Evolutionary conservation across 2,797 vertebrate genomes (phyloP), one percentile per base, ranked within the genome.

Genomic region (Ambastaia sidthimunki): DNA sequence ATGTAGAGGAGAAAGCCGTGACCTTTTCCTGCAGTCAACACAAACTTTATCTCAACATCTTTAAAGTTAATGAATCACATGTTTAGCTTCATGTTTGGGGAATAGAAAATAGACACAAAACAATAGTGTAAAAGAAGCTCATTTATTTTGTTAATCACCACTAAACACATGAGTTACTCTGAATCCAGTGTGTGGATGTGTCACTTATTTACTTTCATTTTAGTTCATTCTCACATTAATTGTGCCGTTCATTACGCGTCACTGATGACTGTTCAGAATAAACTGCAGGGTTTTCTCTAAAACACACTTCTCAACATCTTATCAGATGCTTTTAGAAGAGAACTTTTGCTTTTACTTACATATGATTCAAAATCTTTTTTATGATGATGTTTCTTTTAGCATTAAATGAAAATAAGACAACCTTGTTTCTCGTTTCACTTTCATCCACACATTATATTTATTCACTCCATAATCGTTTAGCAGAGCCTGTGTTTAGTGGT

Each of bases 171-270:
- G 76, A 84, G 44, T 62, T 50, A 25, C 68, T 28, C 50, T 82
- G 73, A 83, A 86, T 68, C 67, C 70, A 73, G 52, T 70, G 83
- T 80, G 81, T 81, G 75, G 79, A 76, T 41, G 25, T 69, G 62
- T 57, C 74, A 72, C 77, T 81, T 82, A 78, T 87, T 86, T 86
- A 76, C 67, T 76, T 81, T 87, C 82, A 86, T 89, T 87, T 86
- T 78, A 72, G 65, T 75, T 79, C 74, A 78, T 89, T 89, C 81
- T 85, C 88, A 86, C 80, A 47, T 62, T 85, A 87, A 89, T 83
- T 86, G 76, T 57, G 62, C 74, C 66, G 71, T 66, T 68, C 50
- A 75, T 86, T 84, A 69, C 52, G 69, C 73, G 28, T 62, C 47
- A 59, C 80, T 76, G 78, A 80, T 78, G 77, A 75, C 37, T 67